Percentiles rank a stretch among this genome's conserved stretches.
Evolutionary conservation across 2,888 invertebrate species (phyloP).

Genomic region (Caenorhabditis sp.): DNA sequence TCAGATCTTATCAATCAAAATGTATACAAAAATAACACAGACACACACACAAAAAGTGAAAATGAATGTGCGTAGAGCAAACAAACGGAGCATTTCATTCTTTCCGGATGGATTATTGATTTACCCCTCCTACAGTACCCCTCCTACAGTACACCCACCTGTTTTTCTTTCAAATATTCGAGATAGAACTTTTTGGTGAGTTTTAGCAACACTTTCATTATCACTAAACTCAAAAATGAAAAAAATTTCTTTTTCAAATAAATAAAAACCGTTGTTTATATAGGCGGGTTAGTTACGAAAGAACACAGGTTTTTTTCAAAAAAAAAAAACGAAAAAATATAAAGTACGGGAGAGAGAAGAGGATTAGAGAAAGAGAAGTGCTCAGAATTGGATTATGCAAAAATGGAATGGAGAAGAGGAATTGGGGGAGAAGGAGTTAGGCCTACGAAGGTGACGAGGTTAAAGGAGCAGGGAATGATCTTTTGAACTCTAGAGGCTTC

Average conservation of each 20-base stretch:
- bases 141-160: background rate
- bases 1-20: background rate
- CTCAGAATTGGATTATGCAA: no score
- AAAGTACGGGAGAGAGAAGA: background rate
- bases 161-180: conserved; percentile 4
- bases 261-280: background rate
- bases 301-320: background rate
- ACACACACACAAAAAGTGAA: background rate
- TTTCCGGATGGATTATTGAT: background rate
- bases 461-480: no score
- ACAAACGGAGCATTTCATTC: background rate
- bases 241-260: background rate
- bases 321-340: conserved; percentile 4
- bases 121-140: background rate
- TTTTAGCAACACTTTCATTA: conserved; percentile 33
- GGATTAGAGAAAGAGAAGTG: background rate
- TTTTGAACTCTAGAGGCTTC: no score
- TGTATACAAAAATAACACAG: background rate
- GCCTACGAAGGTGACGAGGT: no score
- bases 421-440: no score
- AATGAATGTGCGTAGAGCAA: background rate
- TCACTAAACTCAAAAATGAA: background rate
- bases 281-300: background rate
- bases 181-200: conserved; percentile 17
- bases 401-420: no score